Evolutionary conservation across 2,888 invertebrate species (phyloP).

Genomic region (Flexamia atlantica): DNA sequence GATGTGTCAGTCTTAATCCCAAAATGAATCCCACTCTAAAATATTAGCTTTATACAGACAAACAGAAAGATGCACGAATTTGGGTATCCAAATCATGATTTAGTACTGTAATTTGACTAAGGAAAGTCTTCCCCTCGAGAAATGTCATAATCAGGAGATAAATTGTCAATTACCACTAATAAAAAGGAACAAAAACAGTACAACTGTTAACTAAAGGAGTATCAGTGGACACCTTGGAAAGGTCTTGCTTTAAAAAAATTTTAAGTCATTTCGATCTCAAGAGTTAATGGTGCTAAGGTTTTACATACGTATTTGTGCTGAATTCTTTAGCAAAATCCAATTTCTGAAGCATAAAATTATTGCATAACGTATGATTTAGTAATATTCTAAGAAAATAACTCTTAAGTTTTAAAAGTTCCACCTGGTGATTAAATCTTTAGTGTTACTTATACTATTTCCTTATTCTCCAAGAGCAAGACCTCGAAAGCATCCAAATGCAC

Average conservation of each 20-base stretch:
- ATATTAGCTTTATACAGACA: no score
- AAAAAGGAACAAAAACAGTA: neutral
- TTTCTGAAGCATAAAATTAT: neutral
- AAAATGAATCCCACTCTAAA: no score
- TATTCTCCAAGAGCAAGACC: conserved; percentile 2
- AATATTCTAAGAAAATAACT: neutral
- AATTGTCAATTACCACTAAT: neutral
- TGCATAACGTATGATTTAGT: neutral
- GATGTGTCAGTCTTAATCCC: no score
- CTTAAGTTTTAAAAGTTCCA: neutral
- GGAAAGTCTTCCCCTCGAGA: neutral
- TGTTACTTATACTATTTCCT: neutral
- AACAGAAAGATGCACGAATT: no score
- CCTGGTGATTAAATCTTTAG: no score
- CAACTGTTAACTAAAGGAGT: no score
- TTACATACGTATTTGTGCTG: neutral
- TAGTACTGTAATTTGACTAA: no score
- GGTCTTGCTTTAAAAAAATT: conserved; percentile 24
- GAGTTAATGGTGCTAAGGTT: conserved; percentile 24
- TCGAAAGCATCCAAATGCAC: neutral
- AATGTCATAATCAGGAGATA: neutral
- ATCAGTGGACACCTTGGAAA: conserved; percentile 2
- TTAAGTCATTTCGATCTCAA: neutral
- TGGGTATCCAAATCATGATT: no score
- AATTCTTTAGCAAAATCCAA: neutral